Evolutionary conservation across 2,888 invertebrate genomes (phyloP).

Genomic region (Leucania comma): DNA sequence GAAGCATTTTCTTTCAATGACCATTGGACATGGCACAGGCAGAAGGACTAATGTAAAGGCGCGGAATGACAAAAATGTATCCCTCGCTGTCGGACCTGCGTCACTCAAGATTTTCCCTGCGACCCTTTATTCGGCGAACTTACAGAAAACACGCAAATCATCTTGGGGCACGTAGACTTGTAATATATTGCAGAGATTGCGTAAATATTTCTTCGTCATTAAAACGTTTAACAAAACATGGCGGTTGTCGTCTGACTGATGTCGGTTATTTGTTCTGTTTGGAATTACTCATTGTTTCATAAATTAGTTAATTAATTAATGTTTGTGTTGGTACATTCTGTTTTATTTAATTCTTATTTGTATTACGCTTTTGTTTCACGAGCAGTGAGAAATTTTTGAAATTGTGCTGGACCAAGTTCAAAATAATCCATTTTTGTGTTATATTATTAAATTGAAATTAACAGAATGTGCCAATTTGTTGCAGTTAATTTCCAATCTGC

Average conservation of each 20-base stretch:
- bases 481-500: constrained; percentile 36
- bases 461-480: constrained; percentile 10
- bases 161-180: constrained; percentile 64
- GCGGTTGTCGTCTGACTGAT: constrained; percentile 34
- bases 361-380: not conserved
- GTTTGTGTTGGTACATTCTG: not conserved
- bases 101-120: constrained; percentile 78
- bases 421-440: not conserved
- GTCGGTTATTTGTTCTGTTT: constrained; percentile 31
- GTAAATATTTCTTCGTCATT: constrained; percentile 61
- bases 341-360: constrained; percentile 8
- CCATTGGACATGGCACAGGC: constrained; percentile 62
- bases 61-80: constrained; percentile 81
- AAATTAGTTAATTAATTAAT: constrained; percentile 16
- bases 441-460: constrained; percentile 4
- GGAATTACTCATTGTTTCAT: constrained; percentile 11
- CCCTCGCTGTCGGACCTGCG: constrained; percentile 80
- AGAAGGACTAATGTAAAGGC: constrained; percentile 73
- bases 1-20: constrained; percentile 60
- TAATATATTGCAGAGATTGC: constrained; percentile 65
- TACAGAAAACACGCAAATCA: constrained; percentile 77
- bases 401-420: not conserved
- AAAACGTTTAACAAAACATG: constrained; percentile 52
- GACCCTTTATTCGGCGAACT: constrained; percentile 75
- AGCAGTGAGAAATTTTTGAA: not conserved